Evolutionary conservation across 2,888 invertebrate genomes (phyloP).

Genomic region (Coenonympha arcania): DNA sequence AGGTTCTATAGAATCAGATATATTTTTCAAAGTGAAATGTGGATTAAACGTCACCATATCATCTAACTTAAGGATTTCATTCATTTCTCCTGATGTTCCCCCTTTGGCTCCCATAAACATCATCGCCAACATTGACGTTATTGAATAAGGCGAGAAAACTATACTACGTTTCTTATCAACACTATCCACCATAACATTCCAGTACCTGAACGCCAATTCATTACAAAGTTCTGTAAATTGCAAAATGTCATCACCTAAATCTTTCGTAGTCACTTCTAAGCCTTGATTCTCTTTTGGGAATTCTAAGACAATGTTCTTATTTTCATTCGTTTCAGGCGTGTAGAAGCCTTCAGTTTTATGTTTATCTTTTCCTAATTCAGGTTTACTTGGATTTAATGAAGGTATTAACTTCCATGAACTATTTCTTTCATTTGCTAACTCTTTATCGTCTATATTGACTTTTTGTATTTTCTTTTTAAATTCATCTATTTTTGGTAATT

Average conservation of each 20-base stretch:
- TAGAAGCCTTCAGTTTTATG: constrained; percentile 46
- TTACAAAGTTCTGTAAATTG: constrained; percentile 87
- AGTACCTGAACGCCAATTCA: constrained; percentile 87
- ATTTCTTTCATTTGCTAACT: constrained; percentile 53
- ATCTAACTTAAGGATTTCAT: constrained; percentile 86
- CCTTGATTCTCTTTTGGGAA: constrained; percentile 75
- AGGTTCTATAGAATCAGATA: constrained; percentile 84
- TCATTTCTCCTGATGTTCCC: constrained; percentile 91
- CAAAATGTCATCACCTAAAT: constrained; percentile 82
- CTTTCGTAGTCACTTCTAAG: constrained; percentile 82
- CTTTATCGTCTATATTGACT: constrained; percentile 64
- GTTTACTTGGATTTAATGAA: constrained; percentile 69
- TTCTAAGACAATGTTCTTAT: constrained; percentile 59
- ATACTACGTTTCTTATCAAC: constrained; percentile 84
- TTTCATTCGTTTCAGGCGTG: constrained; percentile 37
- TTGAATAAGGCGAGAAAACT: constrained; percentile 87
- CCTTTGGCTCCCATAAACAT: constrained; percentile 90
- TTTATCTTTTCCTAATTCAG: constrained; percentile 54
- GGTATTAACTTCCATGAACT: constrained; percentile 76
- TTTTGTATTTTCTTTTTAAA: constrained; percentile 68
- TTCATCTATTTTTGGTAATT: constrained; percentile 60
- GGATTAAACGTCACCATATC: constrained; percentile 94
- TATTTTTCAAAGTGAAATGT: constrained; percentile 87
- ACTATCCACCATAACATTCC: constrained; percentile 81
- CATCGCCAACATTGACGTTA: constrained; percentile 91